Evolutionary conservation across 1,140 invertebrate species (phyloP), one percentile per base, ranked within the genome.

Genomic region (Periplaneta americana): DNA sequence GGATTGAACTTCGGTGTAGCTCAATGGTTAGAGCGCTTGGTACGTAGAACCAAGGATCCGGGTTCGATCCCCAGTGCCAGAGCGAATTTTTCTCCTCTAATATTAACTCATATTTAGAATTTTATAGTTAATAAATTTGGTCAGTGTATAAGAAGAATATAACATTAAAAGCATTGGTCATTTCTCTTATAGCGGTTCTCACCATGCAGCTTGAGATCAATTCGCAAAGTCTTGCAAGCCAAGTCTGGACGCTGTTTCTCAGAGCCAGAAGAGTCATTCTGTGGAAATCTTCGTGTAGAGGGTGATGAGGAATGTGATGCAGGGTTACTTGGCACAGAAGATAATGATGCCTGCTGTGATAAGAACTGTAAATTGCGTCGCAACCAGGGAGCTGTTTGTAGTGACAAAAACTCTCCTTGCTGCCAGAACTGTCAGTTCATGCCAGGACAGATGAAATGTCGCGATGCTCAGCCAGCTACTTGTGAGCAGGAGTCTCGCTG

Each of bases 291-390:
- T 76, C 91, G 96, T 31, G 97, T 98, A 0, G 97, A 98, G 88
- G 96, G 96, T 28, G 96, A 97, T 83, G 97, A 98, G 88, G 96
- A 98, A 89, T 98, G 97, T 87, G 97, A 98, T 87, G 97, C 96
- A 28, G 97, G 97, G 11, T 89, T 98, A n/a, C 89, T 97, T 11
- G 96, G 96, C 35, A 96, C 96, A 0, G 96, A 98, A 88, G 96
- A 97, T 85, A 96, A 96, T 86, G 97, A 98, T 86, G 91, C 93
- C 31, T 98, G 97, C 87, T 98, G 97, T 86, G 96, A 97, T 86
- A 97, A 97, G 88, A 95, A 97, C 86, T 98, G 97, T 86, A 96
- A 96, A 87, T 87, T 98, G 22, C 91, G 96, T 74, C 90, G 93
- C 82, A 92, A 90, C 85, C 92, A 94, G 86, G 94, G 95, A 36